Evolutionary conservation across 2,888 invertebrate species (phyloP).

Genomic region (Cheilosia grossa): DNA sequence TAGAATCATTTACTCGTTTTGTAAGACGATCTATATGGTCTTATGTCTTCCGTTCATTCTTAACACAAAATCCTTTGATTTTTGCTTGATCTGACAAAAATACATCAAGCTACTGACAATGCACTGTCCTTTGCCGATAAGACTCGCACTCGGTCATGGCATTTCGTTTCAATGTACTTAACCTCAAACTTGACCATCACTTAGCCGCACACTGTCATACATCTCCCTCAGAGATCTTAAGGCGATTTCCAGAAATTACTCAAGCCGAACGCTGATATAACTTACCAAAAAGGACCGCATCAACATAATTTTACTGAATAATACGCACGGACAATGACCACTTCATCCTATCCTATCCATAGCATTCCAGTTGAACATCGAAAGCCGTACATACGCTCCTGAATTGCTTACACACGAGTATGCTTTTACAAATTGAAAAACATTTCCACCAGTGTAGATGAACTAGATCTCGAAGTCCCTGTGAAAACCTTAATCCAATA

Average conservation of each 20-base stretch:
- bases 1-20: too few species aligned
- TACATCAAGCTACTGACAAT: neutral
- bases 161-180: constrained; percentile 14
- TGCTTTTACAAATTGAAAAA: constrained; percentile 59
- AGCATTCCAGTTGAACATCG: constrained; percentile 4
- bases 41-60: too few species aligned
- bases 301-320: constrained; percentile 44
- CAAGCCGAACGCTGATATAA: constrained; percentile 15
- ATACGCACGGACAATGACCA: constrained; percentile 33
- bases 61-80: too few species aligned
- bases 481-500: constrained; percentile 67
- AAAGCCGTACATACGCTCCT: constrained; percentile 23
- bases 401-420: constrained; percentile 60
- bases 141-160: neutral
- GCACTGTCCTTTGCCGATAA: constrained; percentile 12
- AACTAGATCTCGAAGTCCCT: constrained; percentile 17
- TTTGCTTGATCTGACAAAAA: neutral
- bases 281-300: constrained; percentile 52
- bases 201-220: neutral
- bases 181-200: constrained; percentile 21
- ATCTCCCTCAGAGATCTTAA: constrained; percentile 26
- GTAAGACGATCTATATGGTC: too few species aligned
- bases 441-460: constrained; percentile 22
- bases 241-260: constrained; percentile 46
- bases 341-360: constrained; percentile 3